phyloP scores from a whole-genome alignment of 2,888 invertebrate genomes.

The Drosophila vallismaia region DNA sequence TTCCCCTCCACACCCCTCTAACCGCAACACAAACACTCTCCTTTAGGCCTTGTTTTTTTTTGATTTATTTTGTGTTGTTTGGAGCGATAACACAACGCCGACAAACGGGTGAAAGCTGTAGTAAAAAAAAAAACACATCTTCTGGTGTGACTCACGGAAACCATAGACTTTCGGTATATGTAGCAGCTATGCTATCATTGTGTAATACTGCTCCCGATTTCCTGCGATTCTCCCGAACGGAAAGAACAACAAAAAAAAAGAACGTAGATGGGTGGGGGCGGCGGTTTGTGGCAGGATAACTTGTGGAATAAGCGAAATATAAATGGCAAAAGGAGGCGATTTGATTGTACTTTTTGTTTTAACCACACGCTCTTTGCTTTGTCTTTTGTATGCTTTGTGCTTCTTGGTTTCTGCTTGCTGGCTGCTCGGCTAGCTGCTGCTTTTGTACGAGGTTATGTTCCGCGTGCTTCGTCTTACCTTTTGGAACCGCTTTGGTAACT shows the following conservation, averaged over 20 bases:
- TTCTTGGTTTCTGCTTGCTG: neutral
- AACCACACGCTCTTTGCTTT: slow-evolving; percentile 1
- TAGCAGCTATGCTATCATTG: slow-evolving; percentile 5
- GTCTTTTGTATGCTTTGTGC: slow-evolving; percentile 6
- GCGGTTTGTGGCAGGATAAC: neutral
- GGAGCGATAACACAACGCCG: slow-evolving; percentile 1
- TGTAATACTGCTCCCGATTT: slow-evolving; percentile 18
- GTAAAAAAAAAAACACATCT: slow-evolving; percentile 7
- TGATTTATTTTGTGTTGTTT: neutral
- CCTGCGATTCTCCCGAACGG: slow-evolving; percentile 34
- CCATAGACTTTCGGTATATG: slow-evolving; percentile 2
- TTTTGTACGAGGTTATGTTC: slow-evolving; percentile 77
- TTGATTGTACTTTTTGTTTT: neutral
- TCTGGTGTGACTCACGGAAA: neutral
- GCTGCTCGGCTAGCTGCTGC: slow-evolving; percentile 7
- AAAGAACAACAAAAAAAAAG: slow-evolving; percentile 32
- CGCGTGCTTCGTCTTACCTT: slow-evolving; percentile 70
- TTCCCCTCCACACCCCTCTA: neutral
- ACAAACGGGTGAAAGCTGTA: slow-evolving; percentile 33
- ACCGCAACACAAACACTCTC: neutral
- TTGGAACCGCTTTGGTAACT: slow-evolving; percentile 59
- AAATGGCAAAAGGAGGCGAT: neutral
- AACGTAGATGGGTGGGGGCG: neutral
- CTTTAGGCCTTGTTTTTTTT: slow-evolving; percentile 3
- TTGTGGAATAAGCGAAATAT: neutral